Base-by-base conservation (phyloP, 2,113 vertebrate genomes). In the Peromyscus maniculatus region DNA sequence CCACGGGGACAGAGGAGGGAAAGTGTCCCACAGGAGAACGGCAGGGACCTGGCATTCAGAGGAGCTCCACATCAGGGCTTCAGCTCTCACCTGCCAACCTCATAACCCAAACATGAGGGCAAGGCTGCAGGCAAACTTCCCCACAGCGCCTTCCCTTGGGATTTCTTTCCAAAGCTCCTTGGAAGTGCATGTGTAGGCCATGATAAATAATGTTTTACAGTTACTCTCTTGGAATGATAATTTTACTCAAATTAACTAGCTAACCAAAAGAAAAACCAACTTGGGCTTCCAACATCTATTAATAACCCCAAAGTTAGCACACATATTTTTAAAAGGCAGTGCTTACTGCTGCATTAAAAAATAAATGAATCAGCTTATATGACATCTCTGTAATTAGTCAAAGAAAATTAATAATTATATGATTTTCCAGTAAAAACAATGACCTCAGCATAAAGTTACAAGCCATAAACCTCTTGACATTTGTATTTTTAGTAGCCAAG, bases 231-330 rank as follows among this genome's bases (percentile, higher is more conserved):
- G 89, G 59, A 77, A 94, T 82, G 66, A 67, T 89, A 92, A 94
- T 82, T 95, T 91, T 96, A 92, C 66, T 93, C 75, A 93, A 36
- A 94, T 83, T 97, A 97, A 91, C 69, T 88, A 96, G 55, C 80
- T 89, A 97, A 93, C 57, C 67, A 72, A 97, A 91, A 84, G 84
- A 94, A 95, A 97, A 95, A 74, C 3, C 69, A 79, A 95, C 75
- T 96, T 93, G 71, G 62, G 96, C 91, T 96, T 96, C 55, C 72
- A 96, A 87, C 19, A 69, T 93, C 79, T 94, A 94, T 95, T 96
- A 95, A 96, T 94, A 95, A 89, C 26, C 46, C 64, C 43, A 49
- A 97, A 95, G 77, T 46, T 46, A 75, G 89, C 1, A n/a, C 89
- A n/a, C 86, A 55, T 33, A 15, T 84, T 90, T 94, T 78, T 46